Base-by-base conservation (phyloP, 2,888 invertebrate species). In the Chaetogeoica ovagalla region DNA sequence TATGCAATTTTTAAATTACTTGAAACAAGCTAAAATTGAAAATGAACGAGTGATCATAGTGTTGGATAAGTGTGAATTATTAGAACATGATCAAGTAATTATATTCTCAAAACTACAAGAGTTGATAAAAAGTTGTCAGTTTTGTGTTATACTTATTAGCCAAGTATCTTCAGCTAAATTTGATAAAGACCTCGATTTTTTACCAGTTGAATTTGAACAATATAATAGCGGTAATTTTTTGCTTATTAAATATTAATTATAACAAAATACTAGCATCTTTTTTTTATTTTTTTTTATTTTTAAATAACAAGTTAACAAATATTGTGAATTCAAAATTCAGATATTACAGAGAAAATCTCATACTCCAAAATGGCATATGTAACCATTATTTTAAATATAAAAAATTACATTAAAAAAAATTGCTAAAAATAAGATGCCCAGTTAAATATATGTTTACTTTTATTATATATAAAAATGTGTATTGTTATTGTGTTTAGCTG, bases 81-180 rank as follows among this genome's bases (percentile, higher is more conserved):
- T 96, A 30, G 89, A 94, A 66, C 90, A 90, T 82, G 91, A 93
- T 86, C 87, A 95, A 82, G 87, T 96, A 82, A 90, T 92, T 60
- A 90, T 90, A 5, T 90, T 96, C 83, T 86, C 93, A 75, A 89
- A 92, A 72, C 86, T 97, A 1, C 90, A 90, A 83, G 94, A 96
- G 86, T 87, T 95, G 43, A 91, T 91, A 65, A 88, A 87, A 1
- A 86, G 92, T 8, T 62, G 66, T 15, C 91, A 93, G 84, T 87
- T 96, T 59, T 92, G 93, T 83, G 91, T 92, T 1, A 87, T 96
- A 81, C 89, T 96, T 65, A 86, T 94, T 55, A 93, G 93, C 0
- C 91, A 94, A 85, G 88, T 96, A 81, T 88, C 91, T 11, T 94
- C 93, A 86, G 94, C 95, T 84, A 95, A 94, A 85, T 95, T 91